Conservation (phyloP, 2,113 vertebrate genomes). For the Ammodytes dubius region DNA sequence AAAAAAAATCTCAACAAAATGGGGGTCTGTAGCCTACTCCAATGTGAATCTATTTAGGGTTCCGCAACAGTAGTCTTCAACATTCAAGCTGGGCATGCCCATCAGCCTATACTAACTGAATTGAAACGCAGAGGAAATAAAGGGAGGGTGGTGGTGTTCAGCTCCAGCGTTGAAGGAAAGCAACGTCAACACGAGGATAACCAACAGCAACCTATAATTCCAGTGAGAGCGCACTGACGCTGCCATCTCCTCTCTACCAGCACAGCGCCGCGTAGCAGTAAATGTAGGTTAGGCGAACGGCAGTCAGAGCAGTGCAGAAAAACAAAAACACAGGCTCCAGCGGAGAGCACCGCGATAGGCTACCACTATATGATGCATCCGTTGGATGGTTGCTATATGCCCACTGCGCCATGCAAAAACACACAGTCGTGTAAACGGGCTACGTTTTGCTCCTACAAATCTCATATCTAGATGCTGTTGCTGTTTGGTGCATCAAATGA, state of each 20-base stretch:
- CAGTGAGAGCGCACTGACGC: slow-evolving; percentile 66
- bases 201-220: slow-evolving; percentile 67
- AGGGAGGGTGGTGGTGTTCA: slow-evolving; percentile 44
- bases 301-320: slow-evolving; percentile 81
- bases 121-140: slow-evolving; percentile 37
- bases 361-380: slow-evolving; percentile 81
- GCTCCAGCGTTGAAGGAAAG: slow-evolving; percentile 62
- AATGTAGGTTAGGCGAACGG: slow-evolving; percentile 85
- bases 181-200: slow-evolving; percentile 79
- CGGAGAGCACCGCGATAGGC: slow-evolving; percentile 78
- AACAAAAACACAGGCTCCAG: slow-evolving; percentile 83
- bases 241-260: slow-evolving; percentile 74
- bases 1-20: slow-evolving; percentile 59
- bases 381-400: slow-evolving; percentile 80
- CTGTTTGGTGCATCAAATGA: slow-evolving; percentile 16
- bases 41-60: slow-evolving; percentile 36
- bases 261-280: slow-evolving; percentile 56
- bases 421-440: slow-evolving; percentile 42
- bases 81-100: slow-evolving; percentile 62
- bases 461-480: not conserved
- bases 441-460: not conserved
- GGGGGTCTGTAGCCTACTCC: slow-evolving; percentile 37
- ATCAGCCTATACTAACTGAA: slow-evolving; percentile 45
- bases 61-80: slow-evolving; percentile 34
- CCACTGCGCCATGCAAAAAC: slow-evolving; percentile 82